These are phyloP conservation scores for Phataginus tetradactyla DNA, from an alignment of 2,797 vertebrate species.

Conservation along the genomic window DNA sequence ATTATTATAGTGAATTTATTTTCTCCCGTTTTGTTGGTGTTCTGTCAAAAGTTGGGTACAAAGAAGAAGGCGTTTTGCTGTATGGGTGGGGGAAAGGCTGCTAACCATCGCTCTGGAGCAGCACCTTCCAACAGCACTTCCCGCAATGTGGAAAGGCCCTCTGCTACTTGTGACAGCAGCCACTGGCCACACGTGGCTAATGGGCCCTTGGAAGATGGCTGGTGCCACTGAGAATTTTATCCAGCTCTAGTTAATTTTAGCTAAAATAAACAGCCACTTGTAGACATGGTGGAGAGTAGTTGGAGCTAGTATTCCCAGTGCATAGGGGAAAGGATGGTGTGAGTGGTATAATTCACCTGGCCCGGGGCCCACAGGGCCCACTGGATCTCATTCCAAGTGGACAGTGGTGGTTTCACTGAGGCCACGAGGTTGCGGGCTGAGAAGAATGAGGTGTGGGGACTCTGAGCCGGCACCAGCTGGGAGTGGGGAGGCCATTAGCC, in stretches of 20 bases:
- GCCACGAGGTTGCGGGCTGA: neutral
- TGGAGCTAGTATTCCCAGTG: neutral
- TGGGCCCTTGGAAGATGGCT: neutral
- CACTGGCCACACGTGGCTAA: no score
- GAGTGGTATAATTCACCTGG: neutral
- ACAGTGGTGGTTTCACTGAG: neutral
- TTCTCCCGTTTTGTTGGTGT: neutral
- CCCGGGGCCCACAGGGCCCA: neutral
- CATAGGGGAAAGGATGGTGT: neutral
- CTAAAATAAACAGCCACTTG: neutral
- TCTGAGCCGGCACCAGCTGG: neutral
- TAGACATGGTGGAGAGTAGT: neutral
- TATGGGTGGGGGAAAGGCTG: neutral
- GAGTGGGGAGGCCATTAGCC: neutral
- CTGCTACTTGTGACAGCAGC: neutral
- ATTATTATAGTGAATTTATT: neutral
- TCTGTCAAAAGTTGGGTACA: neutral
- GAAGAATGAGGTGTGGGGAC: neutral
- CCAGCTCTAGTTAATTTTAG: conserved; percentile 29
- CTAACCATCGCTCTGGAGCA: neutral
- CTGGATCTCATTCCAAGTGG: neutral
- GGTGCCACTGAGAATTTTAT: neutral
- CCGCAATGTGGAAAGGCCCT: neutral
- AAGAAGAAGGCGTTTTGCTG: neutral
- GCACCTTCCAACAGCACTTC: neutral